A percentile compares a stretch with the other conserved stretches of the same genome.
Conservation (phyloP, 2,797 vertebrate species). For the Siniperca scherzeri region DNA sequence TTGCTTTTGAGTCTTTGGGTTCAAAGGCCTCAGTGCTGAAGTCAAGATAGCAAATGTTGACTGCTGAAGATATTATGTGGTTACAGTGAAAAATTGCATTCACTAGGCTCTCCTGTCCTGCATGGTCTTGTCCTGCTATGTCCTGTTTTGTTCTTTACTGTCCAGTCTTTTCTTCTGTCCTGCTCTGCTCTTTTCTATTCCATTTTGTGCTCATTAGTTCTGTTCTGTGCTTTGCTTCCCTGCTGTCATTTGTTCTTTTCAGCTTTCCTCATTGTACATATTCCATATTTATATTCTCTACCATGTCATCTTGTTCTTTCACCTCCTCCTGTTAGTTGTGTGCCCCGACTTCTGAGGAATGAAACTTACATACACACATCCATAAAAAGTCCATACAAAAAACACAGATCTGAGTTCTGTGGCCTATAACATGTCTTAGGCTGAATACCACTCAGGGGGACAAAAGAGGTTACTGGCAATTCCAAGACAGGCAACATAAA, state of each 20-base stretch:
- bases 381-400: constrained; percentile 27
- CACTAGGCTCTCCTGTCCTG: constrained; percentile 18
- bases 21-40: constrained; percentile 46
- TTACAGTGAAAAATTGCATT: not conserved
- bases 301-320: constrained; percentile 48
- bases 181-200: not conserved
- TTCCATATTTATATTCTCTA: constrained; percentile 58
- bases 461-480: not conserved
- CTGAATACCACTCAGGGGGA: constrained; percentile 26
- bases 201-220: constrained; percentile 10
- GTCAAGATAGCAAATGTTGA: constrained; percentile 10
- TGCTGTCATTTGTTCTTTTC: constrained; percentile 57
- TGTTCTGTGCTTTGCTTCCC: constrained; percentile 35
- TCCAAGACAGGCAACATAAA: constrained; percentile 16
- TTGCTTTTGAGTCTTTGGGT: constrained; percentile 33
- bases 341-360: constrained; percentile 43
- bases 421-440: constrained; percentile 21
- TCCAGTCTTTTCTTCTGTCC: not conserved
- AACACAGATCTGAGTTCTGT: constrained; percentile 35
- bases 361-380: constrained; percentile 42
- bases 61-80: constrained; percentile 1
- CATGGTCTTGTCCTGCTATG: not conserved
- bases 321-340: constrained; percentile 42
- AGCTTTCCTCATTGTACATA: constrained; percentile 48
- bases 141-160: not conserved